Evolutionary conservation across 2,113 vertebrate species (phyloP).

Genomic region (Microtus ochrogaster): DNA sequence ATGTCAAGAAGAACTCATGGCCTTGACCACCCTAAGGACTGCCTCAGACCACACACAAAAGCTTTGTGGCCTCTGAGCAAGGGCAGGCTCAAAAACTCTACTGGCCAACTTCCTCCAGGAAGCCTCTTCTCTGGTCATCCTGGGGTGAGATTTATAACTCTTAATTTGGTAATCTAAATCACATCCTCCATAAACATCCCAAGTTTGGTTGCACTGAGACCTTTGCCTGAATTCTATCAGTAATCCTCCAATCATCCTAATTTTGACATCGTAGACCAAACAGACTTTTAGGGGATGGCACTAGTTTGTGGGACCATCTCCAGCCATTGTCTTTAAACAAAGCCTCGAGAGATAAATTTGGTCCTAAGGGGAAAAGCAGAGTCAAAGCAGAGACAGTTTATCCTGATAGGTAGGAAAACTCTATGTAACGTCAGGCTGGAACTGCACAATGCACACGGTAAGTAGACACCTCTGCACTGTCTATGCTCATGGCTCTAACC

Average conservation of each 20-base stretch:
- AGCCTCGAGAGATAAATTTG: constrained; percentile 16
- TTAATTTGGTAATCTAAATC: neutral
- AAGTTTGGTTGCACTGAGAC: neutral
- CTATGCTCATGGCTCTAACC: accelerated
- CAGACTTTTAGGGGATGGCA: neutral
- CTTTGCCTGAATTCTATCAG: neutral
- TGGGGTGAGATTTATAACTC: neutral
- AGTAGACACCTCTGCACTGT: neutral
- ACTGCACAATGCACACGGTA: neutral
- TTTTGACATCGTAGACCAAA: neutral
- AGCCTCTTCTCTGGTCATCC: neutral
- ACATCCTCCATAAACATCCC: neutral
- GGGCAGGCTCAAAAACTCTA: neutral
- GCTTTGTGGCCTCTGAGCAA: neutral
- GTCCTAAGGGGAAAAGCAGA: neutral
- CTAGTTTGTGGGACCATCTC: neutral
- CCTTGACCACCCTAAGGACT: neutral
- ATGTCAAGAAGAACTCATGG: neutral
- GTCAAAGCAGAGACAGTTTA: neutral
- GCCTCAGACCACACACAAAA: no score
- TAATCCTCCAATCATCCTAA: neutral
- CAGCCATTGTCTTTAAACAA: neutral
- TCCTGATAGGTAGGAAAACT: neutral
- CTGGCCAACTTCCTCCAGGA: neutral
- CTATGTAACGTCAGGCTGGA: neutral